A percentile compares a stretch with the other conserved stretches of the same genome.
phyloP scores from a whole-genome alignment of 2,113 vertebrate genomes.

The Oreotragus oreotragus region DNA sequence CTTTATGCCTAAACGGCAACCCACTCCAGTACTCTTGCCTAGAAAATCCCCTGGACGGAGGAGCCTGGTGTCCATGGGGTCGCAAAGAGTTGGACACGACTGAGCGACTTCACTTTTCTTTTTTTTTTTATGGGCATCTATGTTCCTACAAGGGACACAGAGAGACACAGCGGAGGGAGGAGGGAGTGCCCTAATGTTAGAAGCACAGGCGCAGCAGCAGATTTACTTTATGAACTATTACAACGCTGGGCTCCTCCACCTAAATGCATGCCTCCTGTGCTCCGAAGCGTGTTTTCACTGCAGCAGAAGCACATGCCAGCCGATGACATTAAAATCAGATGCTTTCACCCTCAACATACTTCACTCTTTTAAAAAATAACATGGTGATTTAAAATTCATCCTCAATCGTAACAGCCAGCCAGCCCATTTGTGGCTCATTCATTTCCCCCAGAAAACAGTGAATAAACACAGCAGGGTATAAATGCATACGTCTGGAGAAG shows the following conservation, averaged over 20 bases:
- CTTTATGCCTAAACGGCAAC: too few relatives aligned
- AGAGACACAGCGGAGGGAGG: neutral
- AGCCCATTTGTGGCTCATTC: neutral
- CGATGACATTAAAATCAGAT: neutral
- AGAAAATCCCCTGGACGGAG: too few relatives aligned
- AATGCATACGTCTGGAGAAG: neutral
- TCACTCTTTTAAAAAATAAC: constrained; percentile 5
- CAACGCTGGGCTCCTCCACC: rapidly evolving
- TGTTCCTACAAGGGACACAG: neutral
- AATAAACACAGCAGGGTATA: constrained; percentile 9
- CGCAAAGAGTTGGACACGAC: too few relatives aligned
- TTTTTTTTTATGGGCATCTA: too few relatives aligned
- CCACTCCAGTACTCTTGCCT: too few relatives aligned
- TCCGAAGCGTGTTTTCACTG: neutral
- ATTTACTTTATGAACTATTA: neutral
- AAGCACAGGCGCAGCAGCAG: rapidly evolving
- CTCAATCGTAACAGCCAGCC: neutral
- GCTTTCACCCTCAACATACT: neutral
- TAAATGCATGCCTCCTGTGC: rapidly evolving
- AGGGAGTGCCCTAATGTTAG: neutral
- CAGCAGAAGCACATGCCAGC: neutral
- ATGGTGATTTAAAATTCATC: neutral
- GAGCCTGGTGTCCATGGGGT: too few relatives aligned
- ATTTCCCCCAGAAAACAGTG: neutral
- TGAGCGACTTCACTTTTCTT: too few relatives aligned